Base-by-base conservation (phyloP, 2,113 vertebrate genomes). In the Gasterosteus nipponicus region DNA sequence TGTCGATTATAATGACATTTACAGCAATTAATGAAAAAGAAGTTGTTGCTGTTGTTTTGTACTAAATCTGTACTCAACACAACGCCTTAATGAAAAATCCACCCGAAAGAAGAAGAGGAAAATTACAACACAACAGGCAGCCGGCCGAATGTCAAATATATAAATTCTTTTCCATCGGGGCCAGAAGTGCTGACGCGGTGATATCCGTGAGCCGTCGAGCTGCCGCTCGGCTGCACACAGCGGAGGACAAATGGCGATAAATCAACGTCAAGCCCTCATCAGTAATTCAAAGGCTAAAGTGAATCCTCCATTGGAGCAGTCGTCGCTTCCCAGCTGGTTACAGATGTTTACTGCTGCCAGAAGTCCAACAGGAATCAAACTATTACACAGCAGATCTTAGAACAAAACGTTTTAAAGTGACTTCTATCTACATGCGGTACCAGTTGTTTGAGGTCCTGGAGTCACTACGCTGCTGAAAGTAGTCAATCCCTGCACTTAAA, bases 241-340 rank as follows among this genome's bases (percentile, higher is more conserved):
- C 78, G 70, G 78, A 82, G 88, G 86, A 84, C 84, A 61, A 77
- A 76, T 70, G 75, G 64, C 18, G 53, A 82, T 90, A 35, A 65
- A 69, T 87, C 73, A 85, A 61, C 6, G 74, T 71, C 76, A 1
- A 4, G 0, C 41, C 14, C 16, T 61, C 33, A 77, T 81, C 77
- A 72, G 77, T 35, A 42, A 81, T 76, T 57, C 78, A 31, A 85
- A 76, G 47, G 35, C 35, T 12, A 29, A 26, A 39, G 38, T 14
- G 60, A 49, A 38, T 76, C 78, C 39, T 44, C 68, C 64, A 46
- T 51, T 19, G 49, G 46, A 60, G 61, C 16, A 5, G 69, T 7
- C 35, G 49, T 62, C 63, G 39, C 58, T 47, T 9, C 22, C 53
- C 22, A 11, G 44, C 10, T 12, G 42, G 11, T 44, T n/a, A 22